Percentiles rank a stretch among this genome's conserved stretches.
Conservation (phyloP, 1,140 invertebrate genomes). For the Globodera rostochiensis region DNA sequence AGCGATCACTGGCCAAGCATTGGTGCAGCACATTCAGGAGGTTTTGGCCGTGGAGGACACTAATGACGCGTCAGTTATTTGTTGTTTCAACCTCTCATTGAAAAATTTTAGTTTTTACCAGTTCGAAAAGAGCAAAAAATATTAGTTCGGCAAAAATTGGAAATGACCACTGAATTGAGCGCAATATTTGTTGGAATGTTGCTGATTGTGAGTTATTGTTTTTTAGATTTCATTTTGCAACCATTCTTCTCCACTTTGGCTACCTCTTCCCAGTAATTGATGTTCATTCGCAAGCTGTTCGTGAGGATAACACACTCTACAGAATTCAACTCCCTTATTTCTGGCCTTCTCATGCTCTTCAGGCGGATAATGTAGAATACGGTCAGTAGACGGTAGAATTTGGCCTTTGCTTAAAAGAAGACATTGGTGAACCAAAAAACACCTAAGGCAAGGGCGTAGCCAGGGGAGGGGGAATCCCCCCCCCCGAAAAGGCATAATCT, state of each 20-base stretch:
- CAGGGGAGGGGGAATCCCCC: too few relatives aligned
- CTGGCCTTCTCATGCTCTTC: conserved; percentile 63
- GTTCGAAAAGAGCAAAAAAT: too few relatives aligned
- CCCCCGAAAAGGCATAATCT: too few relatives aligned
- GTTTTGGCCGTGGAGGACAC: conserved; percentile 54
- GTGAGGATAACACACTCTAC: conserved; percentile 64
- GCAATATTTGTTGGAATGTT: too few relatives aligned
- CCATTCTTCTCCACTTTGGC: conserved; percentile 61
- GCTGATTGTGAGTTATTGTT: neutral
- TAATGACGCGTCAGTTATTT: conserved; percentile 44
- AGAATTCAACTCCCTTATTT: conserved; percentile 64
- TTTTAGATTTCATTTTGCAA: conserved; percentile 55
- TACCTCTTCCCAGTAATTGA: conserved; percentile 61
- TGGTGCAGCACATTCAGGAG: conserved; percentile 60
- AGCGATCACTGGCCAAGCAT: conserved; percentile 58
- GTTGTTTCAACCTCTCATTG: too few relatives aligned
- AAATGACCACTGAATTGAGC: too few relatives aligned
- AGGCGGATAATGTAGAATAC: conserved; percentile 65
- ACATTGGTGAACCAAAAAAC: too few relatives aligned
- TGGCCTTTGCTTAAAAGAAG: too few relatives aligned
- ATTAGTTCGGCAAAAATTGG: too few relatives aligned
- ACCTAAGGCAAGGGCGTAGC: too few relatives aligned
- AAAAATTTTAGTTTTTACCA: neutral
- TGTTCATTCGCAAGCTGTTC: conserved; percentile 44
- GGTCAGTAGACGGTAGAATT: conserved; percentile 34